These are phyloP conservation scores for Phyllostomus discolor DNA, from an alignment of 2,113 vertebrate species.

Conservation along the genomic window DNA sequence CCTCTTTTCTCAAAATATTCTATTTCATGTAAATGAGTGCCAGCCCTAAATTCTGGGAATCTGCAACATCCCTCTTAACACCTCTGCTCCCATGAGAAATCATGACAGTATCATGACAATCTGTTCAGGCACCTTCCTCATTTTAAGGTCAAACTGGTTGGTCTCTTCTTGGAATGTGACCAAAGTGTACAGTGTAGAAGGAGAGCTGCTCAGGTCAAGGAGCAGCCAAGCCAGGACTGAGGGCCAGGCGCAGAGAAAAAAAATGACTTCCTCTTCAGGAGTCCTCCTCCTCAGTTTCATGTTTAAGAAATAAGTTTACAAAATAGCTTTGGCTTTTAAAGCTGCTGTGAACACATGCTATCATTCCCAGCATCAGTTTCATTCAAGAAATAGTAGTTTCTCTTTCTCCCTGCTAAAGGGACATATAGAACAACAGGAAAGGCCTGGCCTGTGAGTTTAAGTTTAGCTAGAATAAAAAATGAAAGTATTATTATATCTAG, in stretches of 20 bases:
- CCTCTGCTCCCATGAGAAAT: neutral
- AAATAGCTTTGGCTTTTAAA: too few species aligned
- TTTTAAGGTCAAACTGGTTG: neutral
- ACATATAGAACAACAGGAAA: accelerated
- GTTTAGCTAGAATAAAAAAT: neutral
- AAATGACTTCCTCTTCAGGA: neutral
- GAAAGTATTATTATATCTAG: neutral
- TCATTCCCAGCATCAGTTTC: neutral
- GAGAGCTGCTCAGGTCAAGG: neutral
- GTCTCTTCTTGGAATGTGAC: neutral
- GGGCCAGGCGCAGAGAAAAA: neutral
- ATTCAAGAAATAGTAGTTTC: neutral
- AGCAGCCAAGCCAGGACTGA: neutral
- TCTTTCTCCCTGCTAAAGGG: neutral
- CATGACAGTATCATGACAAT: neutral
- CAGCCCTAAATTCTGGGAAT: neutral
- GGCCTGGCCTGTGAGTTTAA: neutral
- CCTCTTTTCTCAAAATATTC: neutral
- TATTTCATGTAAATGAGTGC: accelerated
- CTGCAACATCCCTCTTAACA: accelerated
- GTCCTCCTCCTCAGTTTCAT: too few species aligned
- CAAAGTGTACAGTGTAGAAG: accelerated
- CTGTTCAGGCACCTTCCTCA: neutral
- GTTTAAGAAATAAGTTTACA: neutral
- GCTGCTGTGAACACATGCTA: neutral